Evolutionary conservation across 2,797 vertebrate genomes (phyloP), one percentile per base, ranked within the genome.

Genomic region (Lutra lutra): DNA sequence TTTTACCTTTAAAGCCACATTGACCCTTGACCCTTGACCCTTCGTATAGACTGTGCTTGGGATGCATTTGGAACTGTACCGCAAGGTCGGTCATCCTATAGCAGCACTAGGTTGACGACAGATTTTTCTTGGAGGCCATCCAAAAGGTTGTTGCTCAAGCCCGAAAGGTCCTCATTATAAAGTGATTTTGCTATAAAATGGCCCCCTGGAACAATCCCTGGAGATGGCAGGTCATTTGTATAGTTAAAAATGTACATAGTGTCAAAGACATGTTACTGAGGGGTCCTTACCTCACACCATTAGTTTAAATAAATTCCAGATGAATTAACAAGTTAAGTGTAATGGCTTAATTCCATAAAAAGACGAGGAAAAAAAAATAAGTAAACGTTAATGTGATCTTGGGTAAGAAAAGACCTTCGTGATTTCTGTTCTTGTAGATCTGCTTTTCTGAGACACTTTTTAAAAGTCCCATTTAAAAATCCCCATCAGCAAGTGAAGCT

Each of bases 231-330:
- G 51, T 92, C 93, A 83, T 97, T 96, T 97, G 87, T 95, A 66
- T 94, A 72, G 97, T 94, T 96, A 32, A 84, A 89, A 96, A 96
- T 94, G 75, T 95, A 79, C 18, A 8, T 32, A 8, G 86, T 97
- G 93, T 97, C 97, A 97, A 94, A 97, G 29, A 96, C 96, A 79
- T 95, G 91, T 97, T 94, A 96, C 92, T 80, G 80, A 96, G 91
- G 79, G 29, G 70, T 94, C 79, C 88, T 96, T 97, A 87, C 93
- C 89, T 94, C 93, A 97, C 88, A 95, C 92, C 43, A 64, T 94
- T 92, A 92, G 86, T 96, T 97, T 94, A 97, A 98, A 97, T 97
- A 98, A 97, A 95, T 97, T 97, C 97, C 97, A 97, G 92, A 95
- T 97, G 97, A 98, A 97, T 97, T 94, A 97, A 97, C 64, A 84